Base-by-base conservation (phyloP, 2,113 vertebrate genomes). In the Collichthys lucidus region DNA sequence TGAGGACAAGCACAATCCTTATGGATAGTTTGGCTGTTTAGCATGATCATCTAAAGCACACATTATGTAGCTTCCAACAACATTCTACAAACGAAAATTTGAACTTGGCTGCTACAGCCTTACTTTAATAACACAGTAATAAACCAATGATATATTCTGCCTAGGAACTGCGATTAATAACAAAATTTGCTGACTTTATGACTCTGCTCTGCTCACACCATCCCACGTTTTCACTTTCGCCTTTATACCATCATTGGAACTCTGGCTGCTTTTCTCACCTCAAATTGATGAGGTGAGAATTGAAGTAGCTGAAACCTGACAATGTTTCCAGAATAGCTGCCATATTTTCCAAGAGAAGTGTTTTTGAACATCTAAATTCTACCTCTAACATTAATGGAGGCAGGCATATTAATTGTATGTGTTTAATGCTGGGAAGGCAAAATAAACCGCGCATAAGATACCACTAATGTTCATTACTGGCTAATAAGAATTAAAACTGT, bases 391-490 rank as follows among this genome's bases (percentile, higher is more conserved):
- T 20, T 1, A 11, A n/a, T 2, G 42, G 24, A 31, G 12, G 50
- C 26, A 4, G 4, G 0, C 12, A 42, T n/a, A 4, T 65, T 65
- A 8, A 42, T n/a, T 20, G 19, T 22, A 49, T 22, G 15, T 40
- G 56, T 15, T 35, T 26, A 35, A 69, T 8, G 22, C 29, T 17
- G 50, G 42, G 22, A 55, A 19, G 29, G 57, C 52, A 15, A 76
- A 55, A 64, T 22, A 49, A 53, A 49, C 49, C 40, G 31, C 20
- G 42, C 20, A 6, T 29, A 29, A 49, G 11, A 53, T 15, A 49
- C 20, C 14, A 64, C 42, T 49, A 72, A 52, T 2, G 63, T 59
- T 89, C 62, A 80, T 75, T 67, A 0, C 17, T 16, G 59, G 68
- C 35, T 44, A 20, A 64, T 68, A 10, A 80, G 56, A 3, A 50